A percentile compares a stretch with the other conserved stretches of the same genome.
Evolutionary conservation across 2,888 invertebrate species (phyloP).

Genomic region (Oscheius sp.): DNA sequence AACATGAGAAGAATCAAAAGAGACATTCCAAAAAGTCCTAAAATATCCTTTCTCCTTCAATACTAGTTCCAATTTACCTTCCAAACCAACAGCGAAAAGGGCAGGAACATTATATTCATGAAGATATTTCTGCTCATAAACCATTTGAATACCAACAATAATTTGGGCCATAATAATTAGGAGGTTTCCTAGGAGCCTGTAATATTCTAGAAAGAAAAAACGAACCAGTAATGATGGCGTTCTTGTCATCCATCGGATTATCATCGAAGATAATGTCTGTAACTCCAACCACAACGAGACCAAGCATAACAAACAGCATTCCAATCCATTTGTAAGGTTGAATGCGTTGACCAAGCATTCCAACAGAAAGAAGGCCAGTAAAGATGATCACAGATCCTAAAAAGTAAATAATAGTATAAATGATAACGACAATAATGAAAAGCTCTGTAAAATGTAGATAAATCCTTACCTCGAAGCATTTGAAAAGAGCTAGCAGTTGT

Average conservation of each 20-base stretch:
- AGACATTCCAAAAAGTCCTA: conserved; percentile 60
- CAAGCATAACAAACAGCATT: conserved; percentile 71
- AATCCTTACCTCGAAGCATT: conserved; percentile 91
- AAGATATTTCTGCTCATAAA: conserved; percentile 89
- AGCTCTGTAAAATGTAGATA: background rate
- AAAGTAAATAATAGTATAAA: background rate
- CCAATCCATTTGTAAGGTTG: conserved; percentile 72
- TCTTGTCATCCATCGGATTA: conserved; percentile 71
- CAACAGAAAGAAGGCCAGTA: conserved; percentile 85
- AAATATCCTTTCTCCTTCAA: background rate
- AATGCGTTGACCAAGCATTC: conserved; percentile 77
- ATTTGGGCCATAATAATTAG: conserved; percentile 78
- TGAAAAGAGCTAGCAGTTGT: conserved; percentile 94
- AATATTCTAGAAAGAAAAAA: background rate
- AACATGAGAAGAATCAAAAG: conserved; percentile 75
- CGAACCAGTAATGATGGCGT: conserved; percentile 78
- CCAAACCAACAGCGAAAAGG: conserved; percentile 91
- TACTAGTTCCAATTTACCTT: conserved; percentile 76
- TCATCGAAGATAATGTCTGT: conserved; percentile 69
- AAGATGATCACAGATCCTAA: conserved; percentile 88
- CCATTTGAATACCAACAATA: conserved; percentile 87
- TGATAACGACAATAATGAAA: too few species aligned
- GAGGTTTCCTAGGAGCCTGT: conserved; percentile 73
- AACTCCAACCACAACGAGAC: conserved; percentile 68
- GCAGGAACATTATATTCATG: conserved; percentile 85